Conservation (phyloP, 2,113 vertebrate genomes). For the Geococcyx californianus region DNA sequence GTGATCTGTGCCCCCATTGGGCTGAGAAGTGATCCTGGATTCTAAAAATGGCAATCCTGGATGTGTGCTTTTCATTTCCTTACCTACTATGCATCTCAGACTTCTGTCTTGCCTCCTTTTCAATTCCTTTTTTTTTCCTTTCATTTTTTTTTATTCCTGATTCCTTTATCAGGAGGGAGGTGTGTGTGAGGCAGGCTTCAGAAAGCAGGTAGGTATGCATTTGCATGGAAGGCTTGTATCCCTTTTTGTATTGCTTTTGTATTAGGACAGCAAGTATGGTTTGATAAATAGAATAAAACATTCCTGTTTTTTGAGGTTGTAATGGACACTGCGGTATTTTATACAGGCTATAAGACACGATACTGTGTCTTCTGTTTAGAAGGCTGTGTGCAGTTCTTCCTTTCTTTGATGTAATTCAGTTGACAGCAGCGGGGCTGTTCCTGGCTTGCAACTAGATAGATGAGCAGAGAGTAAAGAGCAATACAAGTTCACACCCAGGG, state of each 20-base stretch:
- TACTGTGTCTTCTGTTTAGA: background rate
- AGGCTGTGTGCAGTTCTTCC: background rate
- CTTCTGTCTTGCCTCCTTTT: background rate
- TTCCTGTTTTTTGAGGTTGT: background rate
- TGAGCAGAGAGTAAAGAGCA: background rate
- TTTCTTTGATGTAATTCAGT: background rate
- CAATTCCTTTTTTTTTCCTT: background rate
- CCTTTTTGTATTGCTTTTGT: background rate
- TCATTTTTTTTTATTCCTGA: background rate
- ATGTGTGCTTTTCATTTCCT: background rate
- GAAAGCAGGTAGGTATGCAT: background rate
- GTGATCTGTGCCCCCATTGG: background rate
- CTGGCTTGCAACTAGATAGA: background rate
- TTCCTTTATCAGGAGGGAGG: rapidly evolving
- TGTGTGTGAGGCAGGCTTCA: background rate
- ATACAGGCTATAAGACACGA: background rate
- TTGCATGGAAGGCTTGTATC: background rate
- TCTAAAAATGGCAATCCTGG: background rate
- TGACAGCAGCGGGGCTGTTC: background rate
- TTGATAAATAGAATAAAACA: background rate
- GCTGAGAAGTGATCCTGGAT: background rate
- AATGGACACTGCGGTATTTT: background rate
- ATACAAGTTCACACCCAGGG: background rate
- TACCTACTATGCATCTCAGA: background rate
- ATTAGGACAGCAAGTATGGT: background rate